Conservation (phyloP, 2,113 vertebrate species). For the Cheirogaleus medius region DNA sequence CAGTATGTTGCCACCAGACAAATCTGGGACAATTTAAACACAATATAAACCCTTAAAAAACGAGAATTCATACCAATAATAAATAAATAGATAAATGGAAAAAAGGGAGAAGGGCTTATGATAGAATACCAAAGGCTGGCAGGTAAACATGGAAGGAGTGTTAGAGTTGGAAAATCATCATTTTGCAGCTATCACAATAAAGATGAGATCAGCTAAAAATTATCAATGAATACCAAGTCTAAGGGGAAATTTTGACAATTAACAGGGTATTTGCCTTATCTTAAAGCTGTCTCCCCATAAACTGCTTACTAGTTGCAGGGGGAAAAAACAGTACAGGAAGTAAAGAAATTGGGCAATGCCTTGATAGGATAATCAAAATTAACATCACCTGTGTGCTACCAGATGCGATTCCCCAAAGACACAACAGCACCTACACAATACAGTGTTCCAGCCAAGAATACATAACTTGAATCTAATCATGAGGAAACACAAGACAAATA, state of each 20-base stretch:
- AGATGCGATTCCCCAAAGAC: background rate
- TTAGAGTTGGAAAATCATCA: background rate
- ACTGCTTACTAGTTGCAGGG: background rate
- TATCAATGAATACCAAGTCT: background rate
- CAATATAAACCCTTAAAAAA: background rate
- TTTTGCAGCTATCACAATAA: background rate
- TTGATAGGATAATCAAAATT: background rate
- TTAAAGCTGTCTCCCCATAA: background rate
- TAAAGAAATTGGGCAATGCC: background rate
- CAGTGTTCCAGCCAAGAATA: background rate
- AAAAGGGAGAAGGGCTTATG: background rate
- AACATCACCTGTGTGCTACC: background rate
- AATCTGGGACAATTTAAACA: background rate
- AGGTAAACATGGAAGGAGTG: background rate
- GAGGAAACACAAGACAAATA: slow-evolving; percentile 19
- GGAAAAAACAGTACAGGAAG: background rate
- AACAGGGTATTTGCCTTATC: background rate
- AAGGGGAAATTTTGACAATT: background rate
- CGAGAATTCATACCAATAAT: background rate
- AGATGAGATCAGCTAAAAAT: background rate
- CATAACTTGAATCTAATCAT: background rate
- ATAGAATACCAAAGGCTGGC: background rate
- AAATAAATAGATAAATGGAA: background rate
- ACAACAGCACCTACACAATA: background rate
- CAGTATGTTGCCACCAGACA: background rate